Evolutionary conservation across 2,888 invertebrate genomes (phyloP).

Genomic region (Ellobium chinense): DNA sequence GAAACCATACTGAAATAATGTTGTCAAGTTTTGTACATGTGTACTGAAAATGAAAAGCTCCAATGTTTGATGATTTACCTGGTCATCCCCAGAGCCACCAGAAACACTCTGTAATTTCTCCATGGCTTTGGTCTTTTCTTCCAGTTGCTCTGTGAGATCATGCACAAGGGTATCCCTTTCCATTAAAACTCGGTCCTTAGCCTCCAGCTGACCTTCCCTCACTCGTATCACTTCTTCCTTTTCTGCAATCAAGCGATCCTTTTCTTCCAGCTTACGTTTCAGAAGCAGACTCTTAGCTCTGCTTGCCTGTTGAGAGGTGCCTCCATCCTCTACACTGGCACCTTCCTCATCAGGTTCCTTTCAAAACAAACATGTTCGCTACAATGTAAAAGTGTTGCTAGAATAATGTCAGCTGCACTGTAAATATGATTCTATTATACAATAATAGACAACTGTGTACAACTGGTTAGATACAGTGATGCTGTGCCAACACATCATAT

Average conservation of each 20-base stretch:
- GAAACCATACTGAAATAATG: too few species aligned
- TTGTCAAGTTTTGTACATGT: too few species aligned
- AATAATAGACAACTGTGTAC: too few species aligned
- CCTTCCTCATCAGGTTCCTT: constrained; percentile 6
- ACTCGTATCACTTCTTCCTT: constrained; percentile 62
- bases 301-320: constrained; percentile 31
- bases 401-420: too few species aligned
- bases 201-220: constrained; percentile 63
- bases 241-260: constrained; percentile 66
- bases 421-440: too few species aligned
- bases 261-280: constrained; percentile 77
- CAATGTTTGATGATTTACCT: constrained; percentile 4
- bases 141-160: constrained; percentile 80
- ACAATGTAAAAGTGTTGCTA: too few species aligned
- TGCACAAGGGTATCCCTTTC: constrained; percentile 78
- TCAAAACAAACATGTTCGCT: not conserved
- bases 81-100: constrained; percentile 37
- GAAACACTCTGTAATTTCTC: constrained; percentile 57
- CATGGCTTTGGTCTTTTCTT: constrained; percentile 77
- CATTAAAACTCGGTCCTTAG: constrained; percentile 68
- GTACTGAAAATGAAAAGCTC: too few species aligned
- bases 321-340: constrained; percentile 15
- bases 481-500: too few species aligned
- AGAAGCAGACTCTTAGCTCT: constrained; percentile 70
- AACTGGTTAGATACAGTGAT: too few species aligned